Evolutionary conservation across 2,113 vertebrate species (phyloP).

Genomic region (Stictonetta naevosa): DNA sequence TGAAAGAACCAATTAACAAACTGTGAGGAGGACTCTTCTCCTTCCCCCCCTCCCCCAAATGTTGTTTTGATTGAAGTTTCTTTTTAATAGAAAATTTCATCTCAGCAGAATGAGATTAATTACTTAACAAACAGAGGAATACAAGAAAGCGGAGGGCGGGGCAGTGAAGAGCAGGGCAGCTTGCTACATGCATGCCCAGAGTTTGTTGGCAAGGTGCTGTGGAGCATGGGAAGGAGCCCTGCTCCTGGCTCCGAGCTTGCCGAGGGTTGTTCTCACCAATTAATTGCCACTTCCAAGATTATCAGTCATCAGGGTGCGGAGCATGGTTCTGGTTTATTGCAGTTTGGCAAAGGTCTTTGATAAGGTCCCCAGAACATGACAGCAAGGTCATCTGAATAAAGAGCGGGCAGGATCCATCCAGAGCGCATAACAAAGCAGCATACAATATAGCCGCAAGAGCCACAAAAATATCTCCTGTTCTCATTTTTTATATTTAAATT

Average conservation of each 20-base stretch:
- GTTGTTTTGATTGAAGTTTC: slow-evolving; percentile 56
- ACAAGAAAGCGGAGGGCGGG: neutral
- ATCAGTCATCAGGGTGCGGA: slow-evolving; percentile 15
- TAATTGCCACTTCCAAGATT: slow-evolving; percentile 15
- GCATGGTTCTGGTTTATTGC: neutral
- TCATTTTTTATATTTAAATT: neutral
- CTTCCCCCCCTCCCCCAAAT: slow-evolving; percentile 39
- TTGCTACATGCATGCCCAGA: neutral
- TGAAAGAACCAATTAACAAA: slow-evolving; percentile 82
- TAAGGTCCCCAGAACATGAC: slow-evolving; percentile 10
- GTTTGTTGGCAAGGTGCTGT: slow-evolving; percentile 18
- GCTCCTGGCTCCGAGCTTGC: neutral
- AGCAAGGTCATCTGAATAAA: slow-evolving; percentile 30
- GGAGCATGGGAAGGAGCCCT: neutral
- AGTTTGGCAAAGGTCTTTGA: slow-evolving; percentile 51
- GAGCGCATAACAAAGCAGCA: neutral
- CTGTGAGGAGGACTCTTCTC: slow-evolving; percentile 63
- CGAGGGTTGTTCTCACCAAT: neutral
- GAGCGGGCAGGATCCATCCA: neutral
- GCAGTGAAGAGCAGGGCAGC: neutral
- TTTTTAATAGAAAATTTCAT: slow-evolving; percentile 63
- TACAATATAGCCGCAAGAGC: neutral
- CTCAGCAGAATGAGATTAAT: slow-evolving; percentile 69
- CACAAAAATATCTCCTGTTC: neutral
- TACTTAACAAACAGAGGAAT: slow-evolving; percentile 55